These are phyloP conservation scores for Lymantria dispar DNA, from an alignment of 2,888 invertebrate genomes.

Conservation along the genomic window DNA sequence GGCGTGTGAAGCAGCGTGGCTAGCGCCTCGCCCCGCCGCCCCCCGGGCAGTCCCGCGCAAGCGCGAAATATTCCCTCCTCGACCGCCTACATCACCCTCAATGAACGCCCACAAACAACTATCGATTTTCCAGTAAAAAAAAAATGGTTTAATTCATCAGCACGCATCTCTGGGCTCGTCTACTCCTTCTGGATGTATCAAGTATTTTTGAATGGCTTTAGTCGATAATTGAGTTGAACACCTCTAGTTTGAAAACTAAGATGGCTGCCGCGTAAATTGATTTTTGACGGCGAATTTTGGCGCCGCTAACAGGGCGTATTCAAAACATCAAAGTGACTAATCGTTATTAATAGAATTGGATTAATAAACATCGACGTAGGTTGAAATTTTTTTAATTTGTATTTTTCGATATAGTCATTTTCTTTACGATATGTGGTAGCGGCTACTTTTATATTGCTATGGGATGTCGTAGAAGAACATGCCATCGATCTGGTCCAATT, in stretches of 20 bases:
- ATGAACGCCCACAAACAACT: constrained; percentile 72
- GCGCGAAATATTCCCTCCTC: constrained; percentile 52
- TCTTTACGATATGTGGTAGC: too few relatives aligned
- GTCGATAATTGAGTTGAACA: neutral
- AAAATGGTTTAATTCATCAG: constrained; percentile 42
- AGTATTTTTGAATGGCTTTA: constrained; percentile 1
- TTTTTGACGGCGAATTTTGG: neutral
- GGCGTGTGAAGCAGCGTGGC: constrained; percentile 80
- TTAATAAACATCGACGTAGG: neutral
- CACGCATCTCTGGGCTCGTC: constrained; percentile 34
- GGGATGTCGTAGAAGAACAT: too few relatives aligned
- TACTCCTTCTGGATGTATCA: constrained; percentile 9
- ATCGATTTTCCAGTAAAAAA: constrained; percentile 68
- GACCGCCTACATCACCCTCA: constrained; percentile 60
- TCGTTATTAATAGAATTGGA: neutral
- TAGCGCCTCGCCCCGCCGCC: constrained; percentile 66
- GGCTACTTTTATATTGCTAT: too few relatives aligned
- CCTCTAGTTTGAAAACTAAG: neutral
- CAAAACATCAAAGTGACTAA: neutral
- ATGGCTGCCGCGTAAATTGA: neutral
- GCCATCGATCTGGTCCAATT: too few relatives aligned
- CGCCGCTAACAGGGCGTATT: neutral
- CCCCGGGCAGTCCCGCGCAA: constrained; percentile 76
- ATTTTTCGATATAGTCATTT: neutral
- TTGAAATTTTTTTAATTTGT: neutral